Evolutionary conservation across 2,797 vertebrate genomes (phyloP).

Genomic region (Chiloscyllium punctatum): DNA sequence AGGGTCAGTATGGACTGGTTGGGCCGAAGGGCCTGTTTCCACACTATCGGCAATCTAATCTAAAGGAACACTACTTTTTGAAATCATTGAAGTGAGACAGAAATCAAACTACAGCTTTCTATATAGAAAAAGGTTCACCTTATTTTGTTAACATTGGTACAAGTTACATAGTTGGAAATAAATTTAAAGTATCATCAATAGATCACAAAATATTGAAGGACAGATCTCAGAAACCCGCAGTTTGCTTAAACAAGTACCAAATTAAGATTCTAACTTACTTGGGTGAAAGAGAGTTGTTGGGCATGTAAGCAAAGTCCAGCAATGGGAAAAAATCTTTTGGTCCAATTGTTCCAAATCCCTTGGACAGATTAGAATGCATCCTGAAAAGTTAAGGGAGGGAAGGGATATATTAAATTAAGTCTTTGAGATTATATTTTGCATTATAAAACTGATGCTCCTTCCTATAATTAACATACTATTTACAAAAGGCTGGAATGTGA

Average conservation of each 20-base stretch:
- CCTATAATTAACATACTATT: neutral
- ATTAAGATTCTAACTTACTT: constrained; percentile 58
- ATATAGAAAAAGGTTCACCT: neutral
- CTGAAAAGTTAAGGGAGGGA: constrained; percentile 50
- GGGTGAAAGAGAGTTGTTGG: constrained; percentile 80
- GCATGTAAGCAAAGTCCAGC: constrained; percentile 94
- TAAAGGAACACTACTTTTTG: neutral
- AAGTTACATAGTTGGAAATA: neutral
- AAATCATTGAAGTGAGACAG: neutral
- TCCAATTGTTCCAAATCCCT: constrained; percentile 89
- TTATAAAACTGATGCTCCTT: neutral
- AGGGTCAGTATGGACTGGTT: too few species aligned
- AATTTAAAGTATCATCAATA: neutral
- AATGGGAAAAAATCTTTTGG: constrained; percentile 95
- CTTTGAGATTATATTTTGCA: too few species aligned
- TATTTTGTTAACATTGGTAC: too few species aligned
- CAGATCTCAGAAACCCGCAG: neutral
- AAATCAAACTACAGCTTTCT: neutral
- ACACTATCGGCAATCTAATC: too few species aligned
- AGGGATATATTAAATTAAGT: neutral
- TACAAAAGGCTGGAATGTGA: neutral
- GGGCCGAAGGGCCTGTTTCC: too few species aligned
- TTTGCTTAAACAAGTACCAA: neutral
- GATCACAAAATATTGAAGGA: neutral
- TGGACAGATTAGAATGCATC: constrained; percentile 83